Percentiles rank a stretch among this genome's conserved stretches.
Conservation (phyloP, 2,113 vertebrate species). For the Eudyptes chrysolophus region DNA sequence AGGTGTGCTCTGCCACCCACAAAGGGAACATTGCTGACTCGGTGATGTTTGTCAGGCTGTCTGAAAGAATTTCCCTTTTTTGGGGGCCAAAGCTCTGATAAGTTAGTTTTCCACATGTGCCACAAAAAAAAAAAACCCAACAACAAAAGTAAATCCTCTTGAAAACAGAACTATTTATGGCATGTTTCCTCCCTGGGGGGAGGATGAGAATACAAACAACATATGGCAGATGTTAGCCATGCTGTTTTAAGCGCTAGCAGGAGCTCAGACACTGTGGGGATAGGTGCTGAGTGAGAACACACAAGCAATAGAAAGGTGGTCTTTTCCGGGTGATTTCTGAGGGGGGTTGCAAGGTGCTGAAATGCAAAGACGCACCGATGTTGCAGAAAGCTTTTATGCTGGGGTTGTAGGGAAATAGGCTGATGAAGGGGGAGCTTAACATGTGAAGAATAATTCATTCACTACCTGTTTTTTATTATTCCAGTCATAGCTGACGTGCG, state of each 20-base stretch:
- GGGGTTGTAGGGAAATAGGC: background rate
- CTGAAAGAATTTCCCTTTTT: background rate
- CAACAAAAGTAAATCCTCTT: background rate
- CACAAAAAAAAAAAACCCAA: background rate
- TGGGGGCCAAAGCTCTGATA: background rate
- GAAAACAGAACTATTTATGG: background rate
- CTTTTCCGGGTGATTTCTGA: background rate
- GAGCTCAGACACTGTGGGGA: background rate
- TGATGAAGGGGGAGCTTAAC: background rate
- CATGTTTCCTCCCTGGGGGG: background rate
- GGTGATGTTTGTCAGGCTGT: background rate
- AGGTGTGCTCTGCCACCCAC: background rate
- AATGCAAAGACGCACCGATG: background rate
- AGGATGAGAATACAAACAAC: background rate
- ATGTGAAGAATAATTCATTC: background rate
- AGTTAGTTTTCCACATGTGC: background rate
- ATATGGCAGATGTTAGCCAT: background rate
- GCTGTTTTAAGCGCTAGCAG: background rate
- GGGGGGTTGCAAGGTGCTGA: background rate
- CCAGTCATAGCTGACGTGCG: background rate
- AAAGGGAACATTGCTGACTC: background rate
- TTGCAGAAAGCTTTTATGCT: background rate
- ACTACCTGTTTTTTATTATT: background rate
- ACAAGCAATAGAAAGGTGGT: background rate
- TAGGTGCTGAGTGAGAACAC: background rate